These are phyloP conservation scores for Caenorhabditis imperialis DNA, from an alignment of 2,888 invertebrate species.

Conservation along the genomic window DNA sequence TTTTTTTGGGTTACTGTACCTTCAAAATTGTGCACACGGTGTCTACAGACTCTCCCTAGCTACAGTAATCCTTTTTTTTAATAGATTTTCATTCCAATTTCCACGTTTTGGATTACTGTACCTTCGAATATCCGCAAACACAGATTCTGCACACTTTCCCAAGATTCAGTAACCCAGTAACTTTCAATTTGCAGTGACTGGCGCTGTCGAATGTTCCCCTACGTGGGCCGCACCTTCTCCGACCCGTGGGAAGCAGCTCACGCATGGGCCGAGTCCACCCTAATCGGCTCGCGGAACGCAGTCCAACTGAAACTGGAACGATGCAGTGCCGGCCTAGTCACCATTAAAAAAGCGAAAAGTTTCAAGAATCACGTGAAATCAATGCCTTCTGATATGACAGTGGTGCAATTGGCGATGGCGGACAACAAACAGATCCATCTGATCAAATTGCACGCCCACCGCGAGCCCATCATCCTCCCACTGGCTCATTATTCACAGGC, in stretches of 20 bases:
- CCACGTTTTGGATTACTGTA: too few relatives aligned
- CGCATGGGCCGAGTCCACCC: conserved; percentile 56
- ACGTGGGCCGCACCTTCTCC: conserved; percentile 37
- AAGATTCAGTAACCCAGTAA: neutral
- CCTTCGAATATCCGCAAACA: too few relatives aligned
- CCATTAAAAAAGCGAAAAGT: conserved; percentile 14
- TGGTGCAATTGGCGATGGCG: conserved; percentile 44
- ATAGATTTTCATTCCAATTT: too few relatives aligned
- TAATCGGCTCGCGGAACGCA: conserved; percentile 45
- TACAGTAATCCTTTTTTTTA: too few relatives aligned
- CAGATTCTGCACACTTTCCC: too few relatives aligned
- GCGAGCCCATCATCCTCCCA: conserved; percentile 55
- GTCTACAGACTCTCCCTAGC: too few relatives aligned
- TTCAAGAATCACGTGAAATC: conserved; percentile 24
- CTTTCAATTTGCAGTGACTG: conserved; percentile 52
- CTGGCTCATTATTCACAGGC: conserved; percentile 40
- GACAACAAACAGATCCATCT: conserved; percentile 42
- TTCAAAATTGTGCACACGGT: too few relatives aligned
- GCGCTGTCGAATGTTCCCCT: conserved; percentile 49
- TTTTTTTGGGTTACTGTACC: too few relatives aligned
- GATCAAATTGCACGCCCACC: conserved; percentile 50
- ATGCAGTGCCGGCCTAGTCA: conserved; percentile 34
- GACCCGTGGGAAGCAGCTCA: conserved; percentile 53
- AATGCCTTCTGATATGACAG: conserved; percentile 51
- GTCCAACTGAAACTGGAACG: conserved; percentile 30